These are phyloP conservation scores for Peromyscus melanophrys DNA, from an alignment of 2,797 vertebrate species.

Conservation along the genomic window DNA sequence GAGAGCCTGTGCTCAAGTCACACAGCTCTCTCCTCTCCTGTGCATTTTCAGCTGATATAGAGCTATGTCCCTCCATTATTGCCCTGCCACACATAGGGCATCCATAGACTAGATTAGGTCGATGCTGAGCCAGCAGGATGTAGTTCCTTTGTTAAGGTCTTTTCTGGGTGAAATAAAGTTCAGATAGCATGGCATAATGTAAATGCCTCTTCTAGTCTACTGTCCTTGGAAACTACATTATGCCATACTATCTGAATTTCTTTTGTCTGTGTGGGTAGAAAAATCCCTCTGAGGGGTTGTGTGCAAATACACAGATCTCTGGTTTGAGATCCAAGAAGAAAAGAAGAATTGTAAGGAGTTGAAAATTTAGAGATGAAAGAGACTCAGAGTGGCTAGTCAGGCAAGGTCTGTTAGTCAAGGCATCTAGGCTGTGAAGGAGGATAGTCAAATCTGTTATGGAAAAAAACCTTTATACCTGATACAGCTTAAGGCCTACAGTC, in stretches of 20 bases:
- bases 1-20: neutral
- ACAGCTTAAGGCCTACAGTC: neutral
- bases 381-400: neutral
- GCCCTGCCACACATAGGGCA: neutral
- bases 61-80: neutral
- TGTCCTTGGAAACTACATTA: neutral
- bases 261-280: neutral
- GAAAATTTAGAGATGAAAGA: neutral
- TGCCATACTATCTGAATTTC: neutral
- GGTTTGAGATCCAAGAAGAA: slow-evolving; percentile 25
- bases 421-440: neutral
- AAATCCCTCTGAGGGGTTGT: neutral
- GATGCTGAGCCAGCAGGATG: neutral
- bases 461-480: neutral
- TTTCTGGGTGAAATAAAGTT: slow-evolving; percentile 21
- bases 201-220: neutral
- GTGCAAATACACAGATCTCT: neutral
- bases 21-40: neutral
- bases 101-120: neutral
- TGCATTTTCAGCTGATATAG: neutral
- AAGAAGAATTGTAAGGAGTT: neutral
- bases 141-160: slow-evolving; percentile 15
- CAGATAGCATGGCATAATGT: neutral
- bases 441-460: neutral
- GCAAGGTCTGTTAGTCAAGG: neutral